These are phyloP conservation scores for Periophthalmus magnuspinnatus DNA, from an alignment of 2,797 vertebrate species.

Conservation along the genomic window DNA sequence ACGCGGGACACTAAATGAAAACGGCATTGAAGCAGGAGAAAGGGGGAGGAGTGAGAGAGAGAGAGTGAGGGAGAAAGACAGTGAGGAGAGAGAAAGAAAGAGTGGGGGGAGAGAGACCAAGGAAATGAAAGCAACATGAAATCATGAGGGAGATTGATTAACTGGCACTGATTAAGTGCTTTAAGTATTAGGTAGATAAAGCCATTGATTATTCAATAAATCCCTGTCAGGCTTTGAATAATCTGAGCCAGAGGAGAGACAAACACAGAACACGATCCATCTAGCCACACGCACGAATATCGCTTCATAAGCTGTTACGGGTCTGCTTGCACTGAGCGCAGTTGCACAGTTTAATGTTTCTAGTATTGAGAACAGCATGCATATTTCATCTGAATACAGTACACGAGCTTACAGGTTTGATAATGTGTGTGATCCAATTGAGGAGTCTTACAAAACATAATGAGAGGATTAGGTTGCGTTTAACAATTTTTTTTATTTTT, in stretches of 20 bases:
- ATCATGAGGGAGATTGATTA: constrained; percentile 84
- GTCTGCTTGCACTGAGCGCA: not conserved
- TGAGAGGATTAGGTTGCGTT: not conserved
- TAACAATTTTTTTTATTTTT: not conserved
- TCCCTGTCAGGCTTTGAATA: constrained; percentile 77
- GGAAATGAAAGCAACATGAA: constrained; percentile 77
- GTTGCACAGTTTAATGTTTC: not conserved
- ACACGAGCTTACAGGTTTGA: not conserved
- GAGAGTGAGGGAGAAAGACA: constrained; percentile 22
- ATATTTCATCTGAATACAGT: not conserved
- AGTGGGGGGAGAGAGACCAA: constrained; percentile 29
- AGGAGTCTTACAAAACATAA: not conserved
- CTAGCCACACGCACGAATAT: constrained; percentile 34
- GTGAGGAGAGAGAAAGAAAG: constrained; percentile 21
- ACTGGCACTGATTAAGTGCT: constrained; percentile 85
- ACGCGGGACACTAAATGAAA: constrained; percentile 27
- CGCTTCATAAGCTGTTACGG: constrained; percentile 38
- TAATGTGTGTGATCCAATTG: not conserved
- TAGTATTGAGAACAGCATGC: not conserved
- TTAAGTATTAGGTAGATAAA: constrained; percentile 88
- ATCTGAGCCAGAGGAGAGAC: constrained; percentile 66
- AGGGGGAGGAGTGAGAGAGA: constrained; percentile 25
- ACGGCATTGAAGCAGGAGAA: not conserved
- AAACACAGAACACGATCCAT: constrained; percentile 79
- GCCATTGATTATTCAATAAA: constrained; percentile 91